Evolutionary conservation across 2,888 invertebrate genomes (phyloP).

Genomic region (Caenorhabditis auriculariae): DNA sequence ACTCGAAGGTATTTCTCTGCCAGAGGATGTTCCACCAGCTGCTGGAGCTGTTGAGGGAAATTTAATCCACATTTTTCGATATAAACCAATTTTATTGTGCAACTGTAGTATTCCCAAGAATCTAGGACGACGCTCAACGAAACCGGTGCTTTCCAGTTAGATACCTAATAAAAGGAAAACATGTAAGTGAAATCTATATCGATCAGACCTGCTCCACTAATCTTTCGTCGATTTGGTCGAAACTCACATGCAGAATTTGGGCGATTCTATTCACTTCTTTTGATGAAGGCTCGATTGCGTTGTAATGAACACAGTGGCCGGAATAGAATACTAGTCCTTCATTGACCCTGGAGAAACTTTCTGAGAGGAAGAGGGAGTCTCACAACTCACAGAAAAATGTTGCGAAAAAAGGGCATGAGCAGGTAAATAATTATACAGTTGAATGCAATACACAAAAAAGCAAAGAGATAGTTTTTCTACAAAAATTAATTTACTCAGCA

Average conservation of each 20-base stretch:
- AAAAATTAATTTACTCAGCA: too few relatives aligned
- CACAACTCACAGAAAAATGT: too few relatives aligned
- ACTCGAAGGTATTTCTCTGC: constrained; percentile 4
- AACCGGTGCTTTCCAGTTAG: constrained; percentile 13
- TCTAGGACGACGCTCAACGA: constrained; percentile 2
- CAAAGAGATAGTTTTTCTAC: too few relatives aligned
- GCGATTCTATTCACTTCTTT: constrained; percentile 6
- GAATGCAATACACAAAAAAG: too few relatives aligned
- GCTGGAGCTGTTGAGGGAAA: not conserved
- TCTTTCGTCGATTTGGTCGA: constrained; percentile 2
- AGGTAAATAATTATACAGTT: too few relatives aligned
- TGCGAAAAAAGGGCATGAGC: too few relatives aligned
- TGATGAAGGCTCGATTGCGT: not conserved
- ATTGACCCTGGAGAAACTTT: too few relatives aligned
- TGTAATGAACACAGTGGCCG: constrained; percentile 4
- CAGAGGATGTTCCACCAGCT: not conserved
- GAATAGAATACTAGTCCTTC: too few relatives aligned
- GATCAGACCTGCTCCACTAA: constrained; percentile 9
- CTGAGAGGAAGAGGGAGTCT: too few relatives aligned
- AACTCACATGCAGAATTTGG: constrained; percentile 11
- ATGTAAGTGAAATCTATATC: not conserved
- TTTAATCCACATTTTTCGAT: not conserved
- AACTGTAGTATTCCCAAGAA: not conserved
- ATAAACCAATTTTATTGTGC: not conserved
- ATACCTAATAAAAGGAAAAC: not conserved